Conservation (phyloP, 2,797 vertebrate genomes). For the Eutrigla gurnardus region DNA sequence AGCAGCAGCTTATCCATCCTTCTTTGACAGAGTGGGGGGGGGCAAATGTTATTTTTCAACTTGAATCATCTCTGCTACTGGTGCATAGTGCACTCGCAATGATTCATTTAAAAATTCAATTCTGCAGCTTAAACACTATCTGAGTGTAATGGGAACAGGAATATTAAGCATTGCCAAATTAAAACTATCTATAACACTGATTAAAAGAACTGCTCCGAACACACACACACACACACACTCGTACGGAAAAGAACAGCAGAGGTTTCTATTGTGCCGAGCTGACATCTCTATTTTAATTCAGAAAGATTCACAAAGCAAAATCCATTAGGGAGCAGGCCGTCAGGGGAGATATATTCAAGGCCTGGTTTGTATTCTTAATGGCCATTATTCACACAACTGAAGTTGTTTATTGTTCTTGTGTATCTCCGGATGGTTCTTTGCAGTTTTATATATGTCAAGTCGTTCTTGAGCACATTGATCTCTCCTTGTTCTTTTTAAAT, state of each 20-base stretch:
- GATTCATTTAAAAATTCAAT: conserved; percentile 79
- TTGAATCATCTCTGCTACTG: conserved; percentile 74
- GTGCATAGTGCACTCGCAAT: conserved; percentile 62
- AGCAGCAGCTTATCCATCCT: conserved; percentile 62
- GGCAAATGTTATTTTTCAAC: conserved; percentile 66
- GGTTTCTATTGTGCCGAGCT: conserved; percentile 58
- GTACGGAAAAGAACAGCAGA: conserved; percentile 50
- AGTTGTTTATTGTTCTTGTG: conserved; percentile 36
- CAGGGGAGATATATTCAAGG: conserved; percentile 42
- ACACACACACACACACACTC: conserved; percentile 8
- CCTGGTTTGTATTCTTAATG: conserved; percentile 58
- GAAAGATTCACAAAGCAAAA: conserved; percentile 66
- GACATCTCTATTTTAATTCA: conserved; percentile 74
- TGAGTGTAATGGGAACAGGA: conserved; percentile 77
- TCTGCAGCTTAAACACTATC: conserved; percentile 78
- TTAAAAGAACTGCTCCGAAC: conserved; percentile 71
- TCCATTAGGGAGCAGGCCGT: conserved; percentile 49
- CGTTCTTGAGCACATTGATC: not conserved
- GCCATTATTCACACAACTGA: conserved; percentile 35
- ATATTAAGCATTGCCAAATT: conserved; percentile 79
- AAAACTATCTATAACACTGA: conserved; percentile 82
- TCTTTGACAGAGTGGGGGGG: conserved; percentile 18
- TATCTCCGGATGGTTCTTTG: conserved; percentile 19
- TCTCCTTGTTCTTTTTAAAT: not conserved
- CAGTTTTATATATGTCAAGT: conserved; percentile 5